Conservation (phyloP, 1,140 invertebrate genomes). For the Lanistes nyassanus region DNA sequence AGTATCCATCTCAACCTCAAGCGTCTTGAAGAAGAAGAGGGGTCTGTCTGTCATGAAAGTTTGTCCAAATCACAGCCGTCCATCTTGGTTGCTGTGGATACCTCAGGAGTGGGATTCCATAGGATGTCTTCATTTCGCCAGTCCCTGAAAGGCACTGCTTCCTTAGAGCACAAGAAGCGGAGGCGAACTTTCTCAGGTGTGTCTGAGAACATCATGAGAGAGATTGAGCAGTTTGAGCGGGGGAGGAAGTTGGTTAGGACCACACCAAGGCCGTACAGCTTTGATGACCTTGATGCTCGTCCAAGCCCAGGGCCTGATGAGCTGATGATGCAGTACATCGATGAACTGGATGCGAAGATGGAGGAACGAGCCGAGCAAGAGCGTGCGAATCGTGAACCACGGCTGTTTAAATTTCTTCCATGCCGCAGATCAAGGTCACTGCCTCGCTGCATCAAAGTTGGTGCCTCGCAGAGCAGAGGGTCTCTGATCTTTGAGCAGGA, state of each 20-base stretch:
- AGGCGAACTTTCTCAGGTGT: constrained; percentile 54
- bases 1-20: constrained; percentile 33
- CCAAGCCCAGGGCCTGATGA: constrained; percentile 42
- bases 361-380: constrained; percentile 55
- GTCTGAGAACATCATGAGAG: constrained; percentile 53
- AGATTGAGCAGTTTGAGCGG: constrained; percentile 57
- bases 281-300: constrained; percentile 53
- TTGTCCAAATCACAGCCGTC: constrained; percentile 50
- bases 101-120: constrained; percentile 54
- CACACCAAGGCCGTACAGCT: constrained; percentile 48
- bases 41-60: constrained; percentile 15
- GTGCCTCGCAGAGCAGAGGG: constrained; percentile 4
- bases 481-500: constrained; percentile 17
- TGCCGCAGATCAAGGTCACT: constrained; percentile 56
- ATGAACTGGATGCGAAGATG: constrained; percentile 55
- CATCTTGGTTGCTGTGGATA: constrained; percentile 54
- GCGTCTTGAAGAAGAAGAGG: constrained; percentile 14
- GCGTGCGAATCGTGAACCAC: constrained; percentile 42
- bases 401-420: constrained; percentile 57
- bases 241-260: constrained; percentile 38
- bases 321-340: constrained; percentile 53
- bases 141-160: constrained; percentile 38
- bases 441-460: constrained; percentile 50
- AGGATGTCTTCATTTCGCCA: constrained; percentile 55
- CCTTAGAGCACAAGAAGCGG: constrained; percentile 42